Conservation (phyloP, 2,113 vertebrate species). For the Bungarus multicinctus region DNA sequence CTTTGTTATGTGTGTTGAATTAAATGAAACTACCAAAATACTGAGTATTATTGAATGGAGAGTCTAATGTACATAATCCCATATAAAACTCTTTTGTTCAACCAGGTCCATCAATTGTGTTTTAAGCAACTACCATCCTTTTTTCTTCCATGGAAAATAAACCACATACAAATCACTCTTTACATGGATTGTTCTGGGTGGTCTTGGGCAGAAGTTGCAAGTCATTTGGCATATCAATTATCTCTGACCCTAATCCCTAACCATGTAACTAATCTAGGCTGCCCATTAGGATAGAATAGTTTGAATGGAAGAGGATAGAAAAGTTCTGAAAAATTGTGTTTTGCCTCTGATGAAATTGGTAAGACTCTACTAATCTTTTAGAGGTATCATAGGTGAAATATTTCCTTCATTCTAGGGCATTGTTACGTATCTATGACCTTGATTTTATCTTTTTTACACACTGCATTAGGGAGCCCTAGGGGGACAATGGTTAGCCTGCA, state of each 20-base stretch:
- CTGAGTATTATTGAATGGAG: background rate
- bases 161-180: background rate
- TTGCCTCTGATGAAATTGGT: background rate
- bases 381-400: background rate
- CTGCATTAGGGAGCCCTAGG: conserved; percentile 2
- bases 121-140: background rate
- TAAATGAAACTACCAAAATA: background rate
- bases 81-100: background rate
- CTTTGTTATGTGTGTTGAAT: background rate
- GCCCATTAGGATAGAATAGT: background rate
- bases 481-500: background rate
- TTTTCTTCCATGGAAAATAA: background rate
- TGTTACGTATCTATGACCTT: background rate
- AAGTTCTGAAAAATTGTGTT: background rate
- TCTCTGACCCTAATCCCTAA: background rate
- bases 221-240: background rate
- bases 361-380: background rate
- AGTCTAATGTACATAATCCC: no score
- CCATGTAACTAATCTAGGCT: background rate
- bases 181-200: background rate
- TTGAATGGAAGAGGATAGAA: background rate
- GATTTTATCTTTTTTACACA: conserved; percentile 50
- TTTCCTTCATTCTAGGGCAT: background rate
- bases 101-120: background rate
- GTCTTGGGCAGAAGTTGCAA: background rate